Percentiles rank a stretch among this genome's conserved stretches.
These are phyloP conservation scores for Dryoscopus gambensis DNA, from an alignment of 2,113 vertebrate species.

Conservation along the genomic window DNA sequence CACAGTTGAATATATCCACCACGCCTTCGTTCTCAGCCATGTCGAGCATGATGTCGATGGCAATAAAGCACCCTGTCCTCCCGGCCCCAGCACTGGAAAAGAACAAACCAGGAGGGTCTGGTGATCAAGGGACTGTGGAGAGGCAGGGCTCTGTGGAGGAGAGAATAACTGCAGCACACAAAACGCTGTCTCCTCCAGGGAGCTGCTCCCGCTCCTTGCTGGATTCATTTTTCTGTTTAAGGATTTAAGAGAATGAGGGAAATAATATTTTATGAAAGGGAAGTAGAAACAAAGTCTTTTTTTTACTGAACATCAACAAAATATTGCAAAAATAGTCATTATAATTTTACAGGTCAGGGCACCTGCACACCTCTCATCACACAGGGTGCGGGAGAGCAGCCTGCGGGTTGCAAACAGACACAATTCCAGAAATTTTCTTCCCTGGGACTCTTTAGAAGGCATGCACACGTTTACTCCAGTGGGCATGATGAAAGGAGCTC, in stretches of 20 bases:
- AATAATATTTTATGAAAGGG: background rate
- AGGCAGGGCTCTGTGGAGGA: background rate
- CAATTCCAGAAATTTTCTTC: background rate
- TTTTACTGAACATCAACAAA: background rate
- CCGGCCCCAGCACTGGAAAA: slow-evolving; percentile 87
- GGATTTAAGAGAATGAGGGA: background rate
- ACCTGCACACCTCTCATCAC: background rate
- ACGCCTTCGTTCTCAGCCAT: slow-evolving; percentile 98
- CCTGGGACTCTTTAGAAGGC: background rate
- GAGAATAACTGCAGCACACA: background rate
- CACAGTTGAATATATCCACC: slow-evolving; percentile 97
- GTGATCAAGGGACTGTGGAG: background rate
- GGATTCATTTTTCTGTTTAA: background rate
- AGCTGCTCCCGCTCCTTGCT: background rate
- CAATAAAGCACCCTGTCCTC: slow-evolving; percentile 94
- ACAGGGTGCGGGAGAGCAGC: background rate
- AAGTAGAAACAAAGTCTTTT: background rate
- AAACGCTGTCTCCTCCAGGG: background rate
- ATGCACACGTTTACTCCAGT: background rate
- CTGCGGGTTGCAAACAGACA: background rate
- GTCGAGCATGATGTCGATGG: slow-evolving; percentile 98
- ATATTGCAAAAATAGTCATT: background rate
- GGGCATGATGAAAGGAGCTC: background rate
- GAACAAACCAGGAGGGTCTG: background rate
- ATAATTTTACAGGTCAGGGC: background rate